A percentile compares a stretch with the other conserved stretches of the same genome.
Conservation (phyloP, 2,113 vertebrate genomes). For the Corythoichthys intestinalis region DNA sequence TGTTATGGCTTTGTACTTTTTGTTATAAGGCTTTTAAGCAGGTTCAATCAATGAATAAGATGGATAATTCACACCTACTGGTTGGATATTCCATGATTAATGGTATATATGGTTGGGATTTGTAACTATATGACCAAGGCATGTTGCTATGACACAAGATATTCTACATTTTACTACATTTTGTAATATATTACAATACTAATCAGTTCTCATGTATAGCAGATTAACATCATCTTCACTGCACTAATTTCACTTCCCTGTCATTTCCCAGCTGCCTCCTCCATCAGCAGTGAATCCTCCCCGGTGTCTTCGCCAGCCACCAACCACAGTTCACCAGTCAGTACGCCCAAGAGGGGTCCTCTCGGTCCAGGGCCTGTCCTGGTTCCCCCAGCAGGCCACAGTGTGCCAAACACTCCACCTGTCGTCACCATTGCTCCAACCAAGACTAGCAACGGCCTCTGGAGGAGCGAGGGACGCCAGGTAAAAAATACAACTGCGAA, state of each 20-base stretch:
- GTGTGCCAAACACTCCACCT: conserved; percentile 92
- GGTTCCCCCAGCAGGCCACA: conserved; percentile 87
- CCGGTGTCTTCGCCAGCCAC: conserved; percentile 95
- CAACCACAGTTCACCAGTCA: conserved; percentile 97
- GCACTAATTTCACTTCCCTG: conserved; percentile 12
- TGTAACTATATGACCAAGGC: not conserved
- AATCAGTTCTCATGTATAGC: not conserved
- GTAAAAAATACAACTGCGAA: conserved; percentile 55
- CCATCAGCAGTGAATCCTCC: conserved; percentile 96
- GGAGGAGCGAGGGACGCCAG: conserved; percentile 93
- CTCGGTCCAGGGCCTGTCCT: conserved; percentile 94
- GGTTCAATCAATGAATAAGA: not conserved
- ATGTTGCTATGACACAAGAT: not conserved
- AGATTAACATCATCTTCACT: not conserved
- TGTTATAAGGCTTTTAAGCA: not conserved
- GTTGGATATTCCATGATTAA: conserved; percentile 2
- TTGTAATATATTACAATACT: not conserved
- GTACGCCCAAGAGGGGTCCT: conserved; percentile 92
- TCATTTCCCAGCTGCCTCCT: conserved; percentile 78
- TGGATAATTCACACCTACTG: not conserved
- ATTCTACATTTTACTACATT: not conserved
- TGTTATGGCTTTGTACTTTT: not conserved
- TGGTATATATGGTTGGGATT: not conserved
- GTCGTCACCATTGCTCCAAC: conserved; percentile 98
- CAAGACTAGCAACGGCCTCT: conserved; percentile 94